These are phyloP conservation scores for Hypocryptadius cinnamomeus DNA, from an alignment of 2,113 vertebrate species.

Conservation along the genomic window DNA sequence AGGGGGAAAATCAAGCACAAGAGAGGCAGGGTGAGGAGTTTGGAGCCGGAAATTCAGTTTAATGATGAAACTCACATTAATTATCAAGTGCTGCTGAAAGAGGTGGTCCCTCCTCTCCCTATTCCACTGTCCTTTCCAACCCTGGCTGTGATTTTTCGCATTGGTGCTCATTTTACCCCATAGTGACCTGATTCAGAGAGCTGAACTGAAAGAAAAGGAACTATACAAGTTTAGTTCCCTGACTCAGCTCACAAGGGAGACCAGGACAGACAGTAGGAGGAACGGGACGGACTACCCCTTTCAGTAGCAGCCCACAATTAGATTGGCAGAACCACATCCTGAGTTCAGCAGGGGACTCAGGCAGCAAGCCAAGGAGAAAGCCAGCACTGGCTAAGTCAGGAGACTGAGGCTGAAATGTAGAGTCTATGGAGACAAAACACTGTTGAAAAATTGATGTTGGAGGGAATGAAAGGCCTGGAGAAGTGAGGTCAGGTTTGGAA, in stretches of 20 bases:
- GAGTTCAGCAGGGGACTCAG: slow-evolving; percentile 37
- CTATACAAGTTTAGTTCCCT: not conserved
- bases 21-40: not conserved
- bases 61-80: not conserved
- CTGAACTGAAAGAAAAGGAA: not conserved
- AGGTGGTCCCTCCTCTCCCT: not conserved
- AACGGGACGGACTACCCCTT: not conserved
- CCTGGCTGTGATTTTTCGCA: not conserved
- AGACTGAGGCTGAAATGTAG: slow-evolving; percentile 14
- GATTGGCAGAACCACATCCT: slow-evolving; percentile 52
- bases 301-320: slow-evolving; percentile 43
- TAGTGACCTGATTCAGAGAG: not conserved
- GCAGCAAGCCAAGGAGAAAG: slow-evolving; percentile 42
- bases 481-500: not conserved
- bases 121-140: not conserved
- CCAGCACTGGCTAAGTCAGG: slow-evolving; percentile 20
- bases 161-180: not conserved
- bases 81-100: not conserved
- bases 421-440: not conserved
- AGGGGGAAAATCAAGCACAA: not conserved
- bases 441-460: not conserved
- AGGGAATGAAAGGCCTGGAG: not conserved
- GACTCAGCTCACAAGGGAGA: slow-evolving; percentile 18
- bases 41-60: not conserved
- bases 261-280: not conserved